Base-by-base conservation (phyloP, 2,888 invertebrate genomes). In the Drosophila prolongata region DNA sequence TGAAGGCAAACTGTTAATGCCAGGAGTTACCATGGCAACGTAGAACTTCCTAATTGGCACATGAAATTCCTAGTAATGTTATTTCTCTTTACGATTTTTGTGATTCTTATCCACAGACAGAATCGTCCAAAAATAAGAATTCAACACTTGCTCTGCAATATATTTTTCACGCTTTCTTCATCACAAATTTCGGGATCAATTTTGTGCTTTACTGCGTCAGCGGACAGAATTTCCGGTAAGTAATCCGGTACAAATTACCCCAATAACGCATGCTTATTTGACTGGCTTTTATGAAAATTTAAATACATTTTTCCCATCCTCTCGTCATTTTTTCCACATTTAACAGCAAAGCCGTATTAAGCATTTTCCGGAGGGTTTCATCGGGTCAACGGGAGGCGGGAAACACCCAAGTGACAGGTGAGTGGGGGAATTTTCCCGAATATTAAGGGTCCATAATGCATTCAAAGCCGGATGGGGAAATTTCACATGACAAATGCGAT, bases 101-200 rank as follows among this genome's bases (percentile, higher is more conserved):
- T 54, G 9, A 42, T 10, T 34, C 10, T 1, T 68, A 42, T 55
- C 80, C 89, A 13, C 87, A 93, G 91, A 91, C 92, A 30, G 90
- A 93, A 67, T 86, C 92, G 53, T 90, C 91, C 30, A 75, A 77
- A 47, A 89, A 87, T 11, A 75, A 85, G 54, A 93, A 93, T 43
- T 92, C 93, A 1, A 93, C 94, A 89, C 91, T 94, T 27, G 93
- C 94, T 0, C 84, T 94, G 37, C 96, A 96, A 88, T 95, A 95
- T 79, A 92, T 95, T 73, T 94, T 95, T 61, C 93, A 95, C 74
- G 92, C 95, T 76, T 93, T 96, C 49, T 97, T 96, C 92, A 94
- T 96, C 89, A 95, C 95, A 6, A 97, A 97, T 92, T 97, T 96
- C 89, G 96, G 96, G 43, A 96, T 97, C 60, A 97, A 97, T 92